phyloP scores from a whole-genome alignment of 2,113 vertebrate species.

The Plestiodon gilberti region DNA sequence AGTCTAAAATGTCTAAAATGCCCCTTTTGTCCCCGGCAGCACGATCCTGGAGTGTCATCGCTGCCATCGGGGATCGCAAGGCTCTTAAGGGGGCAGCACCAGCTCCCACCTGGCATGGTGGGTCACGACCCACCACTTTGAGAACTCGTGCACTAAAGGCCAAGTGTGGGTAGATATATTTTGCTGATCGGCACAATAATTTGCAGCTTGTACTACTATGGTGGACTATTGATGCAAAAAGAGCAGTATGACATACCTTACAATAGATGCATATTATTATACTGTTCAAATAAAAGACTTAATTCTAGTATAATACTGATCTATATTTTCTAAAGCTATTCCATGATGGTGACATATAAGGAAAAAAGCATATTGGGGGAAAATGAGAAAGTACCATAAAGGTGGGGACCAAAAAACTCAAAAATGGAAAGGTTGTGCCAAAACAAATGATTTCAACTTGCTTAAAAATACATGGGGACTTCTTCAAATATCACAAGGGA shows the following conservation, averaged over 20 bases:
- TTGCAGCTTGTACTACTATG: not conserved
- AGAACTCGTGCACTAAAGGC: no score
- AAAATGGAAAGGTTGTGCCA: constrained; percentile 34
- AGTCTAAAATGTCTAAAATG: no score
- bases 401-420: not conserved
- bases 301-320: not conserved
- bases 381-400: constrained; percentile 47
- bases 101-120: no score
- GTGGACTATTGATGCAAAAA: not conserved
- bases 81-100: no score
- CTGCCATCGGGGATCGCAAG: no score
- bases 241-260: not conserved
- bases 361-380: constrained; percentile 6
- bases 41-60: no score
- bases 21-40: no score
- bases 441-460: constrained; percentile 65
- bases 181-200: not conserved
- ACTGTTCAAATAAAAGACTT: not conserved
- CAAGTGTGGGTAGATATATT: no score
- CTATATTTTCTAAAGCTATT: constrained; percentile 37
- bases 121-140: no score
- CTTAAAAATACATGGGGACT: constrained; percentile 57
- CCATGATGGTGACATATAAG: constrained; percentile 35
- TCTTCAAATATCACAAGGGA: constrained; percentile 67
- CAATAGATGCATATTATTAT: not conserved